Evolutionary conservation across 2,888 invertebrate species (phyloP).

Genomic region (Hanleya hanleyi): DNA sequence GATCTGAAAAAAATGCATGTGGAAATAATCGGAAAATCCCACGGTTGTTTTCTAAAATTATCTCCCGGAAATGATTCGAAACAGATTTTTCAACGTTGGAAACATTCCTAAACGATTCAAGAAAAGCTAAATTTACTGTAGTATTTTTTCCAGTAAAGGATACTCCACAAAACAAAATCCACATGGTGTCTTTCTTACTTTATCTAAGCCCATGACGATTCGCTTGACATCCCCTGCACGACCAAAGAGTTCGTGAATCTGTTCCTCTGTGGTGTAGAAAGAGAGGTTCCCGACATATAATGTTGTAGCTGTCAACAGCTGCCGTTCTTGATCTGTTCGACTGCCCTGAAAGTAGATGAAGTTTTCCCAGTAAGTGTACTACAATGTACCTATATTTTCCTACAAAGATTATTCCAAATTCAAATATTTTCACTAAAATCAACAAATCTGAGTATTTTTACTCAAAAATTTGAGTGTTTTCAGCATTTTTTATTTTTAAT

Average conservation of each 20-base stretch:
- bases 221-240: conserved; percentile 94
- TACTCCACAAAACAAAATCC: conserved; percentile 99
- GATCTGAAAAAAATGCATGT: too few species aligned
- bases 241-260: conserved; percentile 96
- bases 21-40: too few species aligned
- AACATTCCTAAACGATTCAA: too few species aligned
- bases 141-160: conserved; percentile 49
- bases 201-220: conserved; percentile 98
- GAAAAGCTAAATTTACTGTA: too few species aligned
- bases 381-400: background rate
- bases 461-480: too few species aligned
- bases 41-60: too few species aligned
- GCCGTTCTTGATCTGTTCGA: conserved; percentile 67
- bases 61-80: too few species aligned
- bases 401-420: too few species aligned
- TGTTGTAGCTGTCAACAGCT: conserved; percentile 77
- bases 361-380: background rate
- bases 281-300: conserved; percentile 98
- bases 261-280: conserved; percentile 99
- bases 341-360: conserved; percentile 62
- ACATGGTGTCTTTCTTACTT: conserved; percentile 98
- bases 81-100: too few species aligned
- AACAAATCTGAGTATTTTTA: too few species aligned
- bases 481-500: too few species aligned
- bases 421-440: too few species aligned